phyloP scores from a whole-genome alignment of 2,797 vertebrate genomes.

The Coreius guichenoti region DNA sequence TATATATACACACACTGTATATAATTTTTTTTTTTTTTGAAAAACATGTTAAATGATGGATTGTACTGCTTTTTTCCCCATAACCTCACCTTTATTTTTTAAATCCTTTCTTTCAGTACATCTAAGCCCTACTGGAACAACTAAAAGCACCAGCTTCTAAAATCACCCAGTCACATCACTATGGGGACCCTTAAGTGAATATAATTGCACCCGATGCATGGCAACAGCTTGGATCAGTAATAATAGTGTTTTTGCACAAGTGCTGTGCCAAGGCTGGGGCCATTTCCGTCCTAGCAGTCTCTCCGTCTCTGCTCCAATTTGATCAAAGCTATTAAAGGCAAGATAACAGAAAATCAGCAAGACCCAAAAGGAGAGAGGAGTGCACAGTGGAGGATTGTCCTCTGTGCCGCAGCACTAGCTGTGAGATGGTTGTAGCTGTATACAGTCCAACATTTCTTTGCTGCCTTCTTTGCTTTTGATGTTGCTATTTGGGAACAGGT shows the following conservation, averaged over 20 bases:
- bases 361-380: constrained; percentile 57
- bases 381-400: constrained; percentile 33
- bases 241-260: constrained; percentile 60
- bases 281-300: constrained; percentile 60
- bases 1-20: too few relatives aligned
- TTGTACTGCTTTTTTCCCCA: constrained; percentile 1
- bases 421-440: constrained; percentile 45
- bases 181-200: constrained; percentile 60
- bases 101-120: constrained; percentile 31
- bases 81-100: constrained; percentile 27
- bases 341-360: constrained; percentile 60
- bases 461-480: constrained; percentile 50
- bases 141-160: constrained; percentile 51
- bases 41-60: neutral
- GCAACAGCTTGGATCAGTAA: constrained; percentile 58
- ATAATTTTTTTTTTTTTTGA: too few relatives aligned
- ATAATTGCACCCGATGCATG: constrained; percentile 62
- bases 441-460: constrained; percentile 33
- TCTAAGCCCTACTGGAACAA: constrained; percentile 24
- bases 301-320: constrained; percentile 55
- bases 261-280: constrained; percentile 52
- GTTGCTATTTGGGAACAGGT: constrained; percentile 39
- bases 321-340: constrained; percentile 68
- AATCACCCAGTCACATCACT: constrained; percentile 50
- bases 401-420: constrained; percentile 16